These are phyloP conservation scores for Lithophane leautieri DNA, from an alignment of 2,888 invertebrate species.

Conservation along the genomic window DNA sequence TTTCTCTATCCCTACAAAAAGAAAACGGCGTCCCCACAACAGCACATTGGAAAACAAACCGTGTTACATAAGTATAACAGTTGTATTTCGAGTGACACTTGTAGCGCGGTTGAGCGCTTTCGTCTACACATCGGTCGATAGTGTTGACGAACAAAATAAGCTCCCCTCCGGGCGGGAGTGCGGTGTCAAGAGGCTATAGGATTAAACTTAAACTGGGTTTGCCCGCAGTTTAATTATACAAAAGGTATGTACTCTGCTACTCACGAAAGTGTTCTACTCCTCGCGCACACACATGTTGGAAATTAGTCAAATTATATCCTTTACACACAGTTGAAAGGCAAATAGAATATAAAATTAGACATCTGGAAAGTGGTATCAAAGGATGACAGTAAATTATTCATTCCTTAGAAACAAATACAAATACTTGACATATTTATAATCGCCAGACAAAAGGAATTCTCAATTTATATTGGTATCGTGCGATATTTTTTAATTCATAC, in stretches of 20 bases:
- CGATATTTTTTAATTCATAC: constrained; percentile 74
- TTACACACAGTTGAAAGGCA: constrained; percentile 80
- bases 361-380: constrained; percentile 78
- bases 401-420: constrained; percentile 64
- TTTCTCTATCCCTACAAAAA: constrained; percentile 78
- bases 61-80: constrained; percentile 76
- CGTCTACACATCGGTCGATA: constrained; percentile 87
- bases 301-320: constrained; percentile 87
- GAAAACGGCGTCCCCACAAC: constrained; percentile 70
- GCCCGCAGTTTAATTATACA: constrained; percentile 90
- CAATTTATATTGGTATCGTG: constrained; percentile 68
- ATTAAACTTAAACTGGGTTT: constrained; percentile 90
- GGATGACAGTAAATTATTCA: constrained; percentile 72
- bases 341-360: constrained; percentile 85
- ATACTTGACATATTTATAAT: constrained; percentile 62
- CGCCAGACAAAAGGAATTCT: constrained; percentile 62
- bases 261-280: constrained; percentile 82
- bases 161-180: constrained; percentile 85
- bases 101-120: constrained; percentile 81
- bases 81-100: constrained; percentile 81
- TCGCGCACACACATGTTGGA: constrained; percentile 82
- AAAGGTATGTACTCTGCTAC: constrained; percentile 85
- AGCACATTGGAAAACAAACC: constrained; percentile 79
- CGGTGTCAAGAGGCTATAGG: constrained; percentile 90
- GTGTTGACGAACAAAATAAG: constrained; percentile 90